Evolutionary conservation across 1,140 invertebrate genomes (phyloP).

Genomic region (Diuraphis noxia): DNA sequence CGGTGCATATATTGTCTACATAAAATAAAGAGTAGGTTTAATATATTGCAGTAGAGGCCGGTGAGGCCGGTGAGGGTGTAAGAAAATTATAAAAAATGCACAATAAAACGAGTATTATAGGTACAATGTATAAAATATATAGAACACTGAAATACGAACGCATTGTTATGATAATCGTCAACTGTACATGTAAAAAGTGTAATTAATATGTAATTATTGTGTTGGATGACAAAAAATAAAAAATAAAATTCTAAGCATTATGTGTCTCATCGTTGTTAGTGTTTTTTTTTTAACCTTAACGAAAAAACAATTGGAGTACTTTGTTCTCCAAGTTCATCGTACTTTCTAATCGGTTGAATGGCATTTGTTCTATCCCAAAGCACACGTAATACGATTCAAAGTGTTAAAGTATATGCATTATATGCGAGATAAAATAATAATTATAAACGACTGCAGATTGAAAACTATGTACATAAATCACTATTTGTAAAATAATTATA

Average conservation of each 20-base stretch:
- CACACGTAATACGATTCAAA: neutral
- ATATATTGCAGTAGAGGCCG: too few relatives aligned
- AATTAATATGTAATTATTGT: conserved; percentile 11
- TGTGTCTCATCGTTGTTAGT: neutral
- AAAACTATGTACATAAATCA: neutral
- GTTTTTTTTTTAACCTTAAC: neutral
- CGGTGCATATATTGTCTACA: neutral
- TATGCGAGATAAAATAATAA: neutral
- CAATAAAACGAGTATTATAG: neutral
- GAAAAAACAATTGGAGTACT: neutral
- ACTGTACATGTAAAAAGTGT: neutral
- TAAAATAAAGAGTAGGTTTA: neutral
- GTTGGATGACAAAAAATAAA: neutral
- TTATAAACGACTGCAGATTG: neutral
- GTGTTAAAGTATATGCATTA: neutral
- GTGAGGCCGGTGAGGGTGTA: neutral
- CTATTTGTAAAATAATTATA: neutral
- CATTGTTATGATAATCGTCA: neutral
- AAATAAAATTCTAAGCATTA: conserved; percentile 9
- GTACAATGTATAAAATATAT: neutral
- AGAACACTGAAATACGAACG: neutral
- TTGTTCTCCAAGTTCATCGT: neutral
- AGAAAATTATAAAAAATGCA: neutral
- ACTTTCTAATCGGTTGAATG: neutral
- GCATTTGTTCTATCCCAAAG: neutral